Evolutionary conservation across 2,113 vertebrate species (phyloP).

Genomic region (Piprites chloris): DNA sequence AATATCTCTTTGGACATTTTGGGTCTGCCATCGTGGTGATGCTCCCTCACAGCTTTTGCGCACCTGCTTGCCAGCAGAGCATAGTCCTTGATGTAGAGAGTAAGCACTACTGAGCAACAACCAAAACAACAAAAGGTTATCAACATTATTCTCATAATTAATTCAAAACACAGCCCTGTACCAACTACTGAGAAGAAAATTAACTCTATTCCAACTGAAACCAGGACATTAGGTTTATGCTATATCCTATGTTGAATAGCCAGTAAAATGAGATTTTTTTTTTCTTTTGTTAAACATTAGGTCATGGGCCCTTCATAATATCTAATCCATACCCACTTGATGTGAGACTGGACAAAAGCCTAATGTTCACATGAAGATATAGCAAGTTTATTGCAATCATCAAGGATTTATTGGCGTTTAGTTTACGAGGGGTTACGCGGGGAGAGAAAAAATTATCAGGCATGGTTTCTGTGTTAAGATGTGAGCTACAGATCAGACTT

Average conservation of each 20-base stretch:
- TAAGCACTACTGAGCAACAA: neutral
- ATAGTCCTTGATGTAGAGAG: neutral
- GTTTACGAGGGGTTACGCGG: rapidly evolving
- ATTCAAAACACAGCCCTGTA: neutral
- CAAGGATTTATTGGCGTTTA: neutral
- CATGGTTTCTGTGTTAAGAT: neutral
- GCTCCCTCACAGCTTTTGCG: neutral
- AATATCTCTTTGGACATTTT: neutral
- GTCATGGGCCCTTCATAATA: neutral
- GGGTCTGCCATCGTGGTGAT: no score
- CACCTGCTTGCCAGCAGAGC: neutral
- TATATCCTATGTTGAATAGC: neutral
- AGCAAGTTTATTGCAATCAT: neutral
- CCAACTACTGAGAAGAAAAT: neutral
- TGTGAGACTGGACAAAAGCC: neutral
- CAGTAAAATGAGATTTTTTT: neutral
- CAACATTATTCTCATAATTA: neutral
- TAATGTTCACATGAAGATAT: neutral
- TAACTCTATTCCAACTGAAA: neutral
- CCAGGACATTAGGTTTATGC: neutral
- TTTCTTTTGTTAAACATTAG: neutral
- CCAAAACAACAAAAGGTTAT: neutral
- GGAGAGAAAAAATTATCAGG: neutral
- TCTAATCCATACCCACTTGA: neutral
- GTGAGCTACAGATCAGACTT: neutral